Conservation (phyloP, 2,113 vertebrate species). For the Otocyon megalotis region DNA sequence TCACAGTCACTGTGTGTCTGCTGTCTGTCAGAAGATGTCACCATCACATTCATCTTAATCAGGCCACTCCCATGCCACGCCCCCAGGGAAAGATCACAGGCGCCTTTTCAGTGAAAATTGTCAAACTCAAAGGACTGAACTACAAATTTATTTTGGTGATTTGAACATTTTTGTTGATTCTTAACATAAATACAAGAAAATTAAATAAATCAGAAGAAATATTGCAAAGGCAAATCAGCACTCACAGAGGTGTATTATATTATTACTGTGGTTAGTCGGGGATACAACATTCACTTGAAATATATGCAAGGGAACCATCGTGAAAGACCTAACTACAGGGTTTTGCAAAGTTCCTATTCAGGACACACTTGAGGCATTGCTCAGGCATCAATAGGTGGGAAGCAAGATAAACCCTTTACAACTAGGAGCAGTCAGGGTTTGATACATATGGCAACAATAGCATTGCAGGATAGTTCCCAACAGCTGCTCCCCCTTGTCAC, state of each 20-base stretch:
- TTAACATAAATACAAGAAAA: constrained; percentile 87
- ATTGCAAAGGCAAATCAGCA: constrained; percentile 82
- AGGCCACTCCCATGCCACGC: not conserved
- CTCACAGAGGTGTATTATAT: constrained; percentile 81
- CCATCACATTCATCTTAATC: not conserved
- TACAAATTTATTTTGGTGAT: constrained; percentile 82
- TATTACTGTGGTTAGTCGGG: constrained; percentile 71
- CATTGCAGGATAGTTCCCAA: constrained; percentile 26
- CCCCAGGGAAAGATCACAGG: not conserved
- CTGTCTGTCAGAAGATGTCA: not conserved
- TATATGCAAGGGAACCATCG: constrained; percentile 74
- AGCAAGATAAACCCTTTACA: constrained; percentile 19
- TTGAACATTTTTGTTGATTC: constrained; percentile 71
- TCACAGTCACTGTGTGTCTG: not conserved
- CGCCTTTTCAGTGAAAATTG: constrained; percentile 57
- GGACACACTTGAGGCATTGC: constrained; percentile 49
- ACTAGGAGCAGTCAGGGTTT: constrained; percentile 44
- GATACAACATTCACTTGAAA: constrained; percentile 70
- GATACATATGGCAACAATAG: constrained; percentile 51
- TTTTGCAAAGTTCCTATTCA: constrained; percentile 68
- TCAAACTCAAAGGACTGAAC: constrained; percentile 61
- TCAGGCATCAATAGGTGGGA: constrained; percentile 17
- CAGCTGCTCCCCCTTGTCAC: constrained; percentile 57
- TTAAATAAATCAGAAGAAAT: constrained; percentile 86
- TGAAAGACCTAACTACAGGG: constrained; percentile 72